Base-by-base conservation (phyloP, 2,888 invertebrate genomes). In the Ormyrus labotus region DNA sequence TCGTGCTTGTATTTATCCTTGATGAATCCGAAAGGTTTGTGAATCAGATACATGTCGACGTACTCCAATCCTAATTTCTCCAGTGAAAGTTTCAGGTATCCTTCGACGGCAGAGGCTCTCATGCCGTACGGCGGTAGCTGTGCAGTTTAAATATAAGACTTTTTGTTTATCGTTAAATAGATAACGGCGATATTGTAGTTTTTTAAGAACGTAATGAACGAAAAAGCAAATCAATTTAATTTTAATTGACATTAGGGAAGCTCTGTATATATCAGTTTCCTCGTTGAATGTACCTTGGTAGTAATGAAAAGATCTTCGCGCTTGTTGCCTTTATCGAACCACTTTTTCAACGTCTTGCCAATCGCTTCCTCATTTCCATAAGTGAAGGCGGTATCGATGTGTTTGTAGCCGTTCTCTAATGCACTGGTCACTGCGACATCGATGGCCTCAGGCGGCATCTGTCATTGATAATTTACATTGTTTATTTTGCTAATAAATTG, bases 301-400 rank as follows among this genome's bases (percentile, higher is more conserved):
- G 95, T 95, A 81, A 96, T 93, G 91, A 96, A 96, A 79, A 96
- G 91, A 74, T 96, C 95, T 85, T 94, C 93, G 80, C 96, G 91
- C 82, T 91, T 93, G 9, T 94, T 93, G 50, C 94, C 94, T 61
- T 92, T 92, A 48, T 91, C 88, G 51, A 96, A 92, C 94, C 95
- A 95, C 86, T 93, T 92, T 84, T 93, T 93, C 73, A 96, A 89
- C 55, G 93, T 94, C 77, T 92, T 92, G 3, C 96, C 96, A 83
- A 96, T 95, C 2, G 94, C 93, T 83, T 94, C 94, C 90, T 96
- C 96, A 85, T 96, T 96, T 82, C 94, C 93, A 87, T 96, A 96
- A 91, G 94, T 94, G 87, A 94, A 94, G 19, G 96, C 96, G 6
- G 96, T 96, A 88, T 96, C 96, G 83, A 95, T 95, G 84, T 95